Percentiles rank a stretch among this genome's conserved stretches.
Conservation (phyloP, 1,140 invertebrate genomes). For the Bombus confusus region DNA sequence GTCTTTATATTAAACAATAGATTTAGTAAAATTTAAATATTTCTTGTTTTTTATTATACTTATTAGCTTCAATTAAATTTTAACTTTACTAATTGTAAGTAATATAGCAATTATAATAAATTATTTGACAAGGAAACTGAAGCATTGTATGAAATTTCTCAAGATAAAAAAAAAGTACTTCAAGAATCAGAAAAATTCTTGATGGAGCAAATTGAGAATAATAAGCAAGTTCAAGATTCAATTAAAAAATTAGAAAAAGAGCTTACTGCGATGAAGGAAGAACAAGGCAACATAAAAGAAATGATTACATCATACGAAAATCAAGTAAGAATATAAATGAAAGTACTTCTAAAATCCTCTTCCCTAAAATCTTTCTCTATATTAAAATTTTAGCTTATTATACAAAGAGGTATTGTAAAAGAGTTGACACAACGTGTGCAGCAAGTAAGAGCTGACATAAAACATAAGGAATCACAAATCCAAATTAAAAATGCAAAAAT, state of each 20-base stretch:
- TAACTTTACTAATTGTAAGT: background rate
- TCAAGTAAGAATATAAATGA: constrained; percentile 54
- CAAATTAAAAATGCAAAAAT: constrained; percentile 70
- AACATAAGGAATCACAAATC: constrained; percentile 66
- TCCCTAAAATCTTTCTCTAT: constrained; percentile 15
- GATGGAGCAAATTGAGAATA: constrained; percentile 69
- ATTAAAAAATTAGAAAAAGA: constrained; percentile 71
- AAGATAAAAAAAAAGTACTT: constrained; percentile 66
- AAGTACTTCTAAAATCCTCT: constrained; percentile 18
- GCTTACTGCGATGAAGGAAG: constrained; percentile 59
- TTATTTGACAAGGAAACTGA: constrained; percentile 72
- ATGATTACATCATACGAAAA: constrained; percentile 45
- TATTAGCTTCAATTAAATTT: background rate
- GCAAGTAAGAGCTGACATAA: constrained; percentile 64
- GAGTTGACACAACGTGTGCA: constrained; percentile 64
- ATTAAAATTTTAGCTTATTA: constrained; percentile 58
- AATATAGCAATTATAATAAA: background rate
- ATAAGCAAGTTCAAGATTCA: constrained; percentile 69
- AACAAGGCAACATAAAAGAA: constrained; percentile 63
- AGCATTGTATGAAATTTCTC: constrained; percentile 63
- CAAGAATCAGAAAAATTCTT: constrained; percentile 75
- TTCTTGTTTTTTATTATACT: background rate
- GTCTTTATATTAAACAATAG: background rate
- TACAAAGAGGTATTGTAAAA: constrained; percentile 66
- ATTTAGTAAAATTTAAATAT: background rate